Evolutionary conservation across 2,113 vertebrate genomes (phyloP).

Genomic region (Tiliqua scincoides): DNA sequence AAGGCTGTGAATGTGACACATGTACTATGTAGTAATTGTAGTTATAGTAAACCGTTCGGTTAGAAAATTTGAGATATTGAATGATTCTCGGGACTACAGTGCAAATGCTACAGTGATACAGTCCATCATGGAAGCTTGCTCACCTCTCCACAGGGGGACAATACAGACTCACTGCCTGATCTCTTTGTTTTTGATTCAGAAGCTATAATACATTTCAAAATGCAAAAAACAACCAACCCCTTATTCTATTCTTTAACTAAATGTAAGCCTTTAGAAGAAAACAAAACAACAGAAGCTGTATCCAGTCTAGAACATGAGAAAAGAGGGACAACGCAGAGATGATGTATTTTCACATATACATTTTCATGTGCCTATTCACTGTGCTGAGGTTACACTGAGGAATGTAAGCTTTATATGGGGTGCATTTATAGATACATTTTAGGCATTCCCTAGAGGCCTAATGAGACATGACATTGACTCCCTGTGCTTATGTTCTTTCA

Average conservation of each 20-base stretch:
- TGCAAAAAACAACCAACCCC: background rate
- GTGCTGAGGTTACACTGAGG: constrained; percentile 33
- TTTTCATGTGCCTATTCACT: background rate
- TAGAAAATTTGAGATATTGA: background rate
- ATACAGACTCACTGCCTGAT: background rate
- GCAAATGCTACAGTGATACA: constrained; percentile 20
- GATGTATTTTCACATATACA: background rate
- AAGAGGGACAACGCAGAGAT: constrained; percentile 12
- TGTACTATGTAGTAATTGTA: background rate
- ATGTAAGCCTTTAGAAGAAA: constrained; percentile 16
- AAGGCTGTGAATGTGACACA: background rate
- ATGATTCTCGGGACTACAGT: background rate
- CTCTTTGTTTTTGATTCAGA: constrained; percentile 35
- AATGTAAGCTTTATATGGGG: background rate
- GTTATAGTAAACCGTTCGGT: background rate
- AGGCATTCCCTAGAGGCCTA: too few relatives aligned
- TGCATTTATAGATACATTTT: background rate
- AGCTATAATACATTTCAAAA: constrained; percentile 45
- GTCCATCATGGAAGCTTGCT: background rate
- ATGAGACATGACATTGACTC: too few relatives aligned
- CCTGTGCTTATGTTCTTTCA: too few relatives aligned
- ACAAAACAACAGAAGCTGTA: constrained; percentile 8
- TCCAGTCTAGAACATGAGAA: constrained; percentile 4
- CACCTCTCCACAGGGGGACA: constrained; percentile 9
- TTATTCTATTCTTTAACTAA: constrained; percentile 26